Conservation (phyloP, 2,888 invertebrate species). For the Heliconius ismenius region DNA sequence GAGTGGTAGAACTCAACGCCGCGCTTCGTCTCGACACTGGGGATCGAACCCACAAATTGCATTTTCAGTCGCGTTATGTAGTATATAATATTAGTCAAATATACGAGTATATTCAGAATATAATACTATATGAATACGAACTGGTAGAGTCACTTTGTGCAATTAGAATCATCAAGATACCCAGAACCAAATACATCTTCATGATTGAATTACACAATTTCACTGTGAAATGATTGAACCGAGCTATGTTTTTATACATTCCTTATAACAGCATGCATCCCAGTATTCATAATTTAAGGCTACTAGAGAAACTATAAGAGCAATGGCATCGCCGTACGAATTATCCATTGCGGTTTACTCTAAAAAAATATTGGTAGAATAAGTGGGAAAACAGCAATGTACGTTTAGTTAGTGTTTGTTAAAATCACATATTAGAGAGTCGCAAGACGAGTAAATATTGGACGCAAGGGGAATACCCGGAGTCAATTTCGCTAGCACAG, state of each 20-base stretch:
- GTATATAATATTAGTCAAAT: background rate
- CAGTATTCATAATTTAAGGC: slow-evolving; percentile 44
- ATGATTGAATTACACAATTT: slow-evolving; percentile 51
- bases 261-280: slow-evolving; percentile 47
- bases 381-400: slow-evolving; percentile 32
- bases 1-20: too few relatives aligned
- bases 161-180: slow-evolving; percentile 48
- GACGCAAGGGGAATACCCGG: slow-evolving; percentile 62
- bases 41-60: too few relatives aligned
- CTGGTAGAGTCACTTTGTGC: slow-evolving; percentile 24
- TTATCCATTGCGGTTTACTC: slow-evolving; percentile 35
- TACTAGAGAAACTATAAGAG: slow-evolving; percentile 17
- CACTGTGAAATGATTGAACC: slow-evolving; percentile 49
- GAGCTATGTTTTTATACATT: slow-evolving; percentile 58
- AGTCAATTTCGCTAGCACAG: slow-evolving; percentile 63
- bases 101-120: background rate
- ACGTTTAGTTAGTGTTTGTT: slow-evolving; percentile 11
- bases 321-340: slow-evolving; percentile 18
- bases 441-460: slow-evolving; percentile 39
- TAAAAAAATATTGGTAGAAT: background rate
- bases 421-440: slow-evolving; percentile 16
- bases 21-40: too few relatives aligned
- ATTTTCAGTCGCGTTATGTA: background rate
- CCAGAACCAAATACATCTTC: slow-evolving; percentile 55
- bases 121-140: slow-evolving; percentile 21